phyloP scores from a whole-genome alignment of 1,140 invertebrate species.

The Drosophila obscura region DNA sequence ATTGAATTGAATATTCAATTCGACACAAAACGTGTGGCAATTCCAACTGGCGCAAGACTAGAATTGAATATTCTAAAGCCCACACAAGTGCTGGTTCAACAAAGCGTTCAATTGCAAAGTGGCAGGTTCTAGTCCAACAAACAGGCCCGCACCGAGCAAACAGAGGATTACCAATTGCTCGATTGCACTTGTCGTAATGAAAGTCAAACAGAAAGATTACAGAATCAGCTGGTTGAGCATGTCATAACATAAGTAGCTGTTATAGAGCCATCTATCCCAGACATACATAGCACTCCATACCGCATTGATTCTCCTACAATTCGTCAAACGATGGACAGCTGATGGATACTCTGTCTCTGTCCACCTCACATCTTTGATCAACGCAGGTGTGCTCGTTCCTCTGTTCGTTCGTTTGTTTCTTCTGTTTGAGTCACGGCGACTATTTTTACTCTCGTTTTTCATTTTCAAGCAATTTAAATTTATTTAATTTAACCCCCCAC shows the following conservation, averaged over 20 bases:
- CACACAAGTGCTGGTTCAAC: conserved; percentile 45
- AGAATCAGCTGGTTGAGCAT: conserved; percentile 48
- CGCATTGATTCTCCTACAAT: conserved; percentile 7
- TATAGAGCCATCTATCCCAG: background rate
- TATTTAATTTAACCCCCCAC: conserved; percentile 57
- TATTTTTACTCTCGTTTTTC: conserved; percentile 80
- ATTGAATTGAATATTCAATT: conserved; percentile 22
- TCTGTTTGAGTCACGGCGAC: conserved; percentile 66
- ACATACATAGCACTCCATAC: background rate
- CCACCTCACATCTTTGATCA: conserved; percentile 27
- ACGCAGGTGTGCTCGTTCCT: conserved; percentile 62
- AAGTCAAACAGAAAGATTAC: conserved; percentile 36
- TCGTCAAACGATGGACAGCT: conserved; percentile 35
- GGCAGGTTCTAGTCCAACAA: conserved; percentile 50
- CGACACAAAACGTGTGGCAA: conserved; percentile 7
- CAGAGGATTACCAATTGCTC: background rate
- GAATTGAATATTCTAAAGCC: background rate
- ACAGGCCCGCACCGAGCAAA: conserved; percentile 1
- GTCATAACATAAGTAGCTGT: conserved; percentile 23
- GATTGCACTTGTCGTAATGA: conserved; percentile 35
- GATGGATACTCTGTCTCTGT: conserved; percentile 12
- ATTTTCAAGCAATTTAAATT: conserved; percentile 57
- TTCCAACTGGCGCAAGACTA: background rate
- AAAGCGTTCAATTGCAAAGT: background rate
- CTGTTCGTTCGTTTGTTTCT: conserved; percentile 6